Evolutionary conservation across 2,888 invertebrate species (phyloP), one percentile per base, ranked within the genome.

Genomic region (Parnassius glacialis): DNA sequence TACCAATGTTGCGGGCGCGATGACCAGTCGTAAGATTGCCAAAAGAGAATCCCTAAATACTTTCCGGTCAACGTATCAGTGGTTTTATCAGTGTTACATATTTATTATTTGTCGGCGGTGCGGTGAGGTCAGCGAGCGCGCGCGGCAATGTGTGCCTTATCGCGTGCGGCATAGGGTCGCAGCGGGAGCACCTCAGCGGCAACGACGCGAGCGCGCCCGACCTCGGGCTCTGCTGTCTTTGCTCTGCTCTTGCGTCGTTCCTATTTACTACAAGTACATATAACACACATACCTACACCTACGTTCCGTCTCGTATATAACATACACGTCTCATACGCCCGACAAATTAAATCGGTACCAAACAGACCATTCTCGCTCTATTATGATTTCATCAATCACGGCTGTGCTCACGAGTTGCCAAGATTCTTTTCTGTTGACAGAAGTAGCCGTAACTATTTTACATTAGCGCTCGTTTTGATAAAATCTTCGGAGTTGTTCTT

Each of bases 81-180:
- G 83, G 81, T 78, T 85, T 89, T 90, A 90, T 90, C 90, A 90
- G 86, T 86, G 88, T 89, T 90, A 90, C 90, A 90, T 89, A 90
- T 90, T 90, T 90, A 90, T 90, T 89, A 88, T 87, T 88, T 87
- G 89, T 85, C 87, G 75, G 78, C 81, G 85, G 84, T 88, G 87
- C 81, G 85, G 85, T 88, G 87, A 89, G 90, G 89, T 89, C 89
- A 87, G 85, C 83, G 75, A 67, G 86, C 79, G 85, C 73, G 79
- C 84, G 84, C 74, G 79, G 80, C 80, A 85, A 81, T 79, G 80
- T 91, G 83, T 72, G 83, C 85, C 85, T 90, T 90, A 90, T 90
- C 87, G 74, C 78, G 80, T 80, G 79, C 80, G 85, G 72, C 75
- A 79, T 89, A 90, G 85, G 87, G 90, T 88, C 87, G 88, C 68